Conservation (phyloP, 1,140 invertebrate genomes). For the Zaprionus ghesquierei region DNA sequence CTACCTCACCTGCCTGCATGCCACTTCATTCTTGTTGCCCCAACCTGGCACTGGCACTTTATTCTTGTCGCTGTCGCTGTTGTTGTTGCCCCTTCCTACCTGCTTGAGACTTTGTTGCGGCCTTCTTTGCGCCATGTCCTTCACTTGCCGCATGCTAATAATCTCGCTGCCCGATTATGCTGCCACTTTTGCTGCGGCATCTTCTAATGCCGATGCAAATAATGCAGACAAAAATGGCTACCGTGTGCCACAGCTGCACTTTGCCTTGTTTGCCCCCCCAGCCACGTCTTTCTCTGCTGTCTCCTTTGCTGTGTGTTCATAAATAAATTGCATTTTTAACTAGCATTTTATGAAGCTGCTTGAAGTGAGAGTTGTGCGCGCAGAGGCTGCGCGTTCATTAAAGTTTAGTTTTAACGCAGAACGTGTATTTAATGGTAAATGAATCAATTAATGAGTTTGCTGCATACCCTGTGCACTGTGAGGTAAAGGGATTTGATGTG, state of each 20-base stretch:
- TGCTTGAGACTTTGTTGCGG: constrained; percentile 9
- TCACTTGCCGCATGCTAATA: constrained; percentile 55
- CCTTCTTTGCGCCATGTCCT: constrained; percentile 1
- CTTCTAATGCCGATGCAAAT: constrained; percentile 28
- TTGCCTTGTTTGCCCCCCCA: neutral
- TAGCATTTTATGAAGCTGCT: neutral
- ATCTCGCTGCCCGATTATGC: constrained; percentile 60
- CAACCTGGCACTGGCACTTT: constrained; percentile 11
- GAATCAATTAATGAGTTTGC: neutral
- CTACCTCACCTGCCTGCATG: constrained; percentile 1
- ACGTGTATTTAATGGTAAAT: neutral
- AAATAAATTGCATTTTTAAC: constrained; percentile 2
- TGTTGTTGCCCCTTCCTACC: neutral
- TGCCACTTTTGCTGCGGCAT: constrained; percentile 21
- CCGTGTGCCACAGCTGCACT: neutral
- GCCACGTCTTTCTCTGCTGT: neutral
- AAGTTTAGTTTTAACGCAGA: neutral
- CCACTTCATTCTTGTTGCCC: neutral
- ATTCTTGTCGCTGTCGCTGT: neutral
- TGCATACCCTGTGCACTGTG: neutral
- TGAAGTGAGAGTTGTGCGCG: neutral
- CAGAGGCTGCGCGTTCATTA: neutral
- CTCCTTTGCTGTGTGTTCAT: neutral
- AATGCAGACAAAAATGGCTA: constrained; percentile 22
- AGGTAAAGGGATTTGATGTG: neutral